Percentiles rank a stretch among this genome's conserved stretches.
phyloP scores from a whole-genome alignment of 23 tunicate genomes.

The Trididemnum nubilum region DNA sequence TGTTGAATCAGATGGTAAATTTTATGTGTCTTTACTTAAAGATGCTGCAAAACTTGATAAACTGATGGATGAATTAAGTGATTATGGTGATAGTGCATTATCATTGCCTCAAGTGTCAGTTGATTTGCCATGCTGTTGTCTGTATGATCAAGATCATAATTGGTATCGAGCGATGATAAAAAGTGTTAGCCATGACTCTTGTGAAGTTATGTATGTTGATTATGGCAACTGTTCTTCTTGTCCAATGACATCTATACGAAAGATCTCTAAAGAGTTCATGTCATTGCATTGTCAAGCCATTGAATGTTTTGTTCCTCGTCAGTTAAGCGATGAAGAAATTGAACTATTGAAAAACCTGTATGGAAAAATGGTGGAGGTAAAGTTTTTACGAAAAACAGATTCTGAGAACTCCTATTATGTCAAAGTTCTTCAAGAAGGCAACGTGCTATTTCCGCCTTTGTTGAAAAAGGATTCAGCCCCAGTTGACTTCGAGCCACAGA shows the following conservation, averaged over 20 bases:
- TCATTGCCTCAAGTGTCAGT: neutral
- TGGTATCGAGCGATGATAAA: constrained; percentile 43
- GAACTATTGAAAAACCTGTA: constrained; percentile 12
- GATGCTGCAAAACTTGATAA: constrained; percentile 12
- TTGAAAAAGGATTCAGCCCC: neutral
- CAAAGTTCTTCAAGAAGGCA: constrained; percentile 27
- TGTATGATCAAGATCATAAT: constrained; percentile 39
- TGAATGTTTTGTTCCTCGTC: constrained; percentile 15
- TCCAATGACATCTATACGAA: constrained; percentile 4
- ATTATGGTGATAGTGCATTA: constrained; percentile 9
- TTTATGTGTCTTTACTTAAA: constrained; percentile 16
- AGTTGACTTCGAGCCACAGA: neutral
- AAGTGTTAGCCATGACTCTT: neutral
- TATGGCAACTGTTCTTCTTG: constrained; percentile 50
- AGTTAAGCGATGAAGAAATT: constrained; percentile 12
- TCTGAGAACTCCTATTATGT: constrained; percentile 27
- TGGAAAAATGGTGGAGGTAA: constrained; percentile 45
- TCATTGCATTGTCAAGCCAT: constrained; percentile 49
- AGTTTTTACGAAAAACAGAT: constrained; percentile 40
- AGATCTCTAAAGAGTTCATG: constrained; percentile 23
- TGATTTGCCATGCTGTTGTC: constrained; percentile 47
- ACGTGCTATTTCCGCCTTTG: constrained; percentile 28
- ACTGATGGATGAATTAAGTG: constrained; percentile 32
- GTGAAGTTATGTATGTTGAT: constrained; percentile 19
- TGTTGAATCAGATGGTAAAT: constrained; percentile 44